Percentiles rank a stretch among this genome's conserved stretches.
Evolutionary conservation across 2,888 invertebrate species (phyloP).

Genomic region (Cheilosia pagana): DNA sequence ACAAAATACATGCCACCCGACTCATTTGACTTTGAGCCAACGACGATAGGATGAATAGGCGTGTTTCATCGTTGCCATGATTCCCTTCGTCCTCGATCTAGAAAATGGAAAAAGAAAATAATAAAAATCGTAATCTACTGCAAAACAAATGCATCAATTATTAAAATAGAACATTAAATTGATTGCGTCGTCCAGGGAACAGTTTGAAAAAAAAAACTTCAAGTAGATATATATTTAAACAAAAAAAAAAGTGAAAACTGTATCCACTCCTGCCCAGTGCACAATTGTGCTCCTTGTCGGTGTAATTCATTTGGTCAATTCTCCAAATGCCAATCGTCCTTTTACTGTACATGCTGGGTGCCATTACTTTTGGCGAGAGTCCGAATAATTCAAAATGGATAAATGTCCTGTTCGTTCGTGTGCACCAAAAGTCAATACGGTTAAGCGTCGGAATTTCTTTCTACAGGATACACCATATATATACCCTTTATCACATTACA

Average conservation of each 20-base stretch:
- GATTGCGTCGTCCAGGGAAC: conserved; percentile 11
- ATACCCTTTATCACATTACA: conserved; percentile 58
- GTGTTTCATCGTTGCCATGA: conserved; percentile 98
- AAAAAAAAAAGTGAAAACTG: not conserved
- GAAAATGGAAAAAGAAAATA: conserved; percentile 61
- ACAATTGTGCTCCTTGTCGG: conserved; percentile 20
- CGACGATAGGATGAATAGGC: conserved; percentile 97
- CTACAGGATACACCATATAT: not conserved
- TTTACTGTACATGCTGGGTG: conserved; percentile 6
- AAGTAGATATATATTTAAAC: not conserved
- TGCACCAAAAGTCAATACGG: conserved; percentile 49
- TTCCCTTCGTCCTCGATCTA: conserved; percentile 99
- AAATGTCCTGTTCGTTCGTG: conserved; percentile 64
- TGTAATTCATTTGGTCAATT: conserved; percentile 69
- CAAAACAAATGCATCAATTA: conserved; percentile 41
- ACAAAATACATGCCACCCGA: conserved; percentile 93
- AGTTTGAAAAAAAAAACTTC: not conserved
- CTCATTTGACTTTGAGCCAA: conserved; percentile 95
- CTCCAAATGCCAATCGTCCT: conserved; percentile 60
- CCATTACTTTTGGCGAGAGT: conserved; percentile 60
- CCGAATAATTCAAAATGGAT: conserved; percentile 71
- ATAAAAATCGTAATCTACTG: conserved; percentile 22
- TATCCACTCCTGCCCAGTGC: conserved; percentile 20
- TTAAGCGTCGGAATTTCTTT: conserved; percentile 30
- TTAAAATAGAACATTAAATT: conserved; percentile 38